phyloP scores from a whole-genome alignment of 2,113 vertebrate genomes.

The Zosterops japonicus region DNA sequence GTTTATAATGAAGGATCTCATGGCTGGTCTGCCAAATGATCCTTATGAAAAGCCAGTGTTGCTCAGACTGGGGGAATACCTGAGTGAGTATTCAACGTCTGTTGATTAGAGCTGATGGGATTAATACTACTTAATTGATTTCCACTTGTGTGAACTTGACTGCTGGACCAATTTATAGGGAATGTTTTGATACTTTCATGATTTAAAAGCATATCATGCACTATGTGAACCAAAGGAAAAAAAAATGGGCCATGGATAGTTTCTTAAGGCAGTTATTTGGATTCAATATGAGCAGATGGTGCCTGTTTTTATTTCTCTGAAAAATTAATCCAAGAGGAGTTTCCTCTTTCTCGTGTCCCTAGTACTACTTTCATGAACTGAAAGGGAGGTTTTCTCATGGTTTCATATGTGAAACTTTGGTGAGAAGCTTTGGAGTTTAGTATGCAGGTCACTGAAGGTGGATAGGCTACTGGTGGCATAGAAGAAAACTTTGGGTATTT shows the following conservation, averaged over 20 bases:
- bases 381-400: background rate
- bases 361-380: background rate
- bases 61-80: background rate
- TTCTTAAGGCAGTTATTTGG: background rate
- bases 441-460: background rate
- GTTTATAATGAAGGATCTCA: background rate
- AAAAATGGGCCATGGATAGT: background rate
- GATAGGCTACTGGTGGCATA: background rate
- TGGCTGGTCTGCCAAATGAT: background rate
- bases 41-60: background rate
- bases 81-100: background rate
- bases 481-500: background rate
- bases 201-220: background rate
- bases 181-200: background rate
- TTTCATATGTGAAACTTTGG: background rate
- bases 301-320: background rate
- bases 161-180: background rate
- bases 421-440: background rate
- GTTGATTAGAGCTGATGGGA: background rate
- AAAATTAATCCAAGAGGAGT: background rate
- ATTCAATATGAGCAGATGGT: background rate
- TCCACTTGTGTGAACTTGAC: background rate
- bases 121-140: background rate
- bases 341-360: background rate
- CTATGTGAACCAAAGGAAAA: background rate